Base-by-base conservation (phyloP, 2,113 vertebrate genomes). In the Microcebus jonahi region DNA sequence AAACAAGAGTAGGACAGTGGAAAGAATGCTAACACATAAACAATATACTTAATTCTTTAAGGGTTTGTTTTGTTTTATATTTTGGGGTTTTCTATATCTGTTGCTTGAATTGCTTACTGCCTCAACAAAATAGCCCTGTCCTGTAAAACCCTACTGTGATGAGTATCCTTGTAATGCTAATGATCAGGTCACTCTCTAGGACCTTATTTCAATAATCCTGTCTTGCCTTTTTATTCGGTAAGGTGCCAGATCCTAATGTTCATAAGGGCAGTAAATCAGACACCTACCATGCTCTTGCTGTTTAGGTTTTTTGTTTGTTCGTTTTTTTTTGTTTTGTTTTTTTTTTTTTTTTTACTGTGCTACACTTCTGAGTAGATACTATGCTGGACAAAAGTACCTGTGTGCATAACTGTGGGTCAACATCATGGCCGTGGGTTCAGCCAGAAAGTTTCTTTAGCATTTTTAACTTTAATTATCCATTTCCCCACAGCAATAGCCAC, bases 381-480 rank as follows among this genome's bases (percentile, higher is more conserved):
- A 8, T 84, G 27, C 6, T 71, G 75, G 73, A 83, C 53, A 57
- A 8, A 91, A 63, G 67, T 77, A 57, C 85, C 86, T 50, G 13
- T 65, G 12, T 82, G 34, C 14, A 0, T 80, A 75, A 42, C 31
- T 81, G 14, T 15, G 50, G 57, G 31, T 76, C 83, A 31, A 18
- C 15, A 23, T 71, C 36, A 50, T n/a, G 4, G 12, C 71, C 23
- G 6, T 85, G 42, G 77, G 53, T 91, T 94, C n/a, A 76, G 57
- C 45, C 50, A 77, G 71, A 27, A 63, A 81, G 73, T 73, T 81
- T 87, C 50, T 87, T 87, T 88, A 84, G 70, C 21, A 48, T 48
- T n/a, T 50, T 91, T 80, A 76, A 75, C 45, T 82, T 96, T 91
- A 83, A 70, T 96, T 88, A 70, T 91, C 11, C 27, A 75, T 81